Evolutionary conservation across 1,140 invertebrate genomes (phyloP).

Genomic region (Oedothorax gibbosus): DNA sequence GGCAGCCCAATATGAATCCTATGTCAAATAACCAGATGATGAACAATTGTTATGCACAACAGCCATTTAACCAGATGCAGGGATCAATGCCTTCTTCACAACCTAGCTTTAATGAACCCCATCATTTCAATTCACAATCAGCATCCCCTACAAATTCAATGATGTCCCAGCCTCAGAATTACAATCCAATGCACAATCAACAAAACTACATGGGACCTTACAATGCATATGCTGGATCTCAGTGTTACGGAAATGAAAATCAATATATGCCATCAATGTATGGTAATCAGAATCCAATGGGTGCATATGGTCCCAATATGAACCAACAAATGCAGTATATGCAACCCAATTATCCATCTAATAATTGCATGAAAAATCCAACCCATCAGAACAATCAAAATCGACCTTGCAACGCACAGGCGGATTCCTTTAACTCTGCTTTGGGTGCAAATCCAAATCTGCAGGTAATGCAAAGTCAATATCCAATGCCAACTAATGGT

Average conservation of each 20-base stretch:
- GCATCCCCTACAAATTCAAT: not conserved
- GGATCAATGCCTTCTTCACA: not conserved
- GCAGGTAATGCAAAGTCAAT: slow-evolving; percentile 33
- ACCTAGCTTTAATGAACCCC: slow-evolving; percentile 3
- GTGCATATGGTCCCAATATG: slow-evolving; percentile 8
- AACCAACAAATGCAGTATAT: not conserved
- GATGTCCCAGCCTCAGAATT: not conserved
- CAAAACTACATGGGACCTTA: not conserved
- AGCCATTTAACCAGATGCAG: not conserved
- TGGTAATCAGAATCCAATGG: slow-evolving; percentile 41
- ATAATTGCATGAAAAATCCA: not conserved
- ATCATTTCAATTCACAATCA: not conserved
- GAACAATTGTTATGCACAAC: slow-evolving; percentile 6
- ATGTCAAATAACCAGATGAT: not conserved
- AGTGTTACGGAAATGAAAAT: slow-evolving; percentile 24
- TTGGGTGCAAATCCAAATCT: slow-evolving; percentile 22
- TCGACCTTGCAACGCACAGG: not conserved
- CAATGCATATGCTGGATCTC: slow-evolving; percentile 2
- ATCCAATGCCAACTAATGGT: slow-evolving; percentile 1
- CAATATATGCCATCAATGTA: slow-evolving; percentile 7
- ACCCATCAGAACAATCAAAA: not conserved
- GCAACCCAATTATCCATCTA: slow-evolving; percentile 20
- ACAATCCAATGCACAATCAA: slow-evolving; percentile 10
- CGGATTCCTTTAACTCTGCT: slow-evolving; percentile 4
- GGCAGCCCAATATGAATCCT: slow-evolving; percentile 6